Conservation (phyloP, 2,113 vertebrate genomes). For the Stigmatopora nigra region DNA sequence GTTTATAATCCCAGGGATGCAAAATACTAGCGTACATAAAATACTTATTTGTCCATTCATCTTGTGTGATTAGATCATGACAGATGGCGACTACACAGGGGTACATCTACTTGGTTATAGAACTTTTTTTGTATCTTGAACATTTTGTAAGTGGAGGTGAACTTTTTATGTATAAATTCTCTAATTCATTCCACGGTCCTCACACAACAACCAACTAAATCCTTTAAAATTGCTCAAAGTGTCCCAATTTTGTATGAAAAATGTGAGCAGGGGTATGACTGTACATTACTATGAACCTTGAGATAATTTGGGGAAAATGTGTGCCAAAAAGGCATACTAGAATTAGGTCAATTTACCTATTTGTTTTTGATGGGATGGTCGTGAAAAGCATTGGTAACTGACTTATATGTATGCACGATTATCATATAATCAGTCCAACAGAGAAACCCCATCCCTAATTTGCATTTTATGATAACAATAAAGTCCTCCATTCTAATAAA, state of each 20-base stretch:
- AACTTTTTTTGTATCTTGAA: too few relatives aligned
- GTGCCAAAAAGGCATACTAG: not conserved
- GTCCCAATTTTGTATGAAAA: too few relatives aligned
- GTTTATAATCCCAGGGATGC: too few relatives aligned
- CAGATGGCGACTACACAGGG: not conserved
- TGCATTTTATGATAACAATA: not conserved
- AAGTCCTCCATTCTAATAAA: not conserved
- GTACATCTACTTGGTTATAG: too few relatives aligned
- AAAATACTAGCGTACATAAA: not conserved
- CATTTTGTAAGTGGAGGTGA: too few relatives aligned
- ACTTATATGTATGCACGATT: not conserved
- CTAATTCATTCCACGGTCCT: too few relatives aligned
- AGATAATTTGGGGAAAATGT: too few relatives aligned
- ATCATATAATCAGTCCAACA: not conserved
- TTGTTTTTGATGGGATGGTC: not conserved
- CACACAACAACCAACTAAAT: too few relatives aligned
- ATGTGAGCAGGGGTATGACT: too few relatives aligned
- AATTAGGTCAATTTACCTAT: not conserved
- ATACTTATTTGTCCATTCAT: not conserved
- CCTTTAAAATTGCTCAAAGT: too few relatives aligned
- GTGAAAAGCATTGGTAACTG: not conserved
- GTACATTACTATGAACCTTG: too few relatives aligned
- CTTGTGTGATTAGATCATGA: not conserved
- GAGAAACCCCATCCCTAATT: not conserved
- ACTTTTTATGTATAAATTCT: too few relatives aligned